Percentiles rank a stretch among this genome's conserved stretches.
Conservation (phyloP, 2,797 vertebrate species). For the Coregonus suidteri region DNA sequence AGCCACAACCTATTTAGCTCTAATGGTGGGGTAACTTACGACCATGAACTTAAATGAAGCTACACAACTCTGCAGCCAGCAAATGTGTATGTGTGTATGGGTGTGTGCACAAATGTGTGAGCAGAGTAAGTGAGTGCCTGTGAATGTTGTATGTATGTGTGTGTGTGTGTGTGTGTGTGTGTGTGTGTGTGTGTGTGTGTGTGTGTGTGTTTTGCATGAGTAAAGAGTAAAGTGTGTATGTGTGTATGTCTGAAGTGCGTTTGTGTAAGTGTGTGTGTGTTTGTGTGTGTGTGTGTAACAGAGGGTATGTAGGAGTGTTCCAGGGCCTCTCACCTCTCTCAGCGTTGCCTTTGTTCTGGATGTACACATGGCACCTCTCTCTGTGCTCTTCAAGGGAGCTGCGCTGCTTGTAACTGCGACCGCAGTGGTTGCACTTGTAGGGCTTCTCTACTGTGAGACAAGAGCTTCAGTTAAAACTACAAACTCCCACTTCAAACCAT, state of each 20-base stretch:
- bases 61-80: neutral
- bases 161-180: slow-evolving; percentile 34
- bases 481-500: neutral
- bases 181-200: slow-evolving; percentile 11
- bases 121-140: neutral
- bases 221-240: neutral
- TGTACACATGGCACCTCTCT: slow-evolving; percentile 89
- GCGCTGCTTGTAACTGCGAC: slow-evolving; percentile 76
- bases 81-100: neutral
- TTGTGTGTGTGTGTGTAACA: neutral
- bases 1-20: slow-evolving; percentile 61
- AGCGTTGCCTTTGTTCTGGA: slow-evolving; percentile 79
- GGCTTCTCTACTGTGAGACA: slow-evolving; percentile 75
- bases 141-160: neutral
- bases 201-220: neutral
- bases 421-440: slow-evolving; percentile 77
- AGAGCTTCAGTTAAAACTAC: neutral
- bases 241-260: neutral
- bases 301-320: neutral
- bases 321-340: slow-evolving; percentile 68
- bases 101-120: neutral
- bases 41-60: neutral
- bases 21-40: slow-evolving; percentile 32
- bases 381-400: slow-evolving; percentile 92
- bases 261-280: neutral